Percentiles rank a stretch among this genome's conserved stretches.
These are phyloP conservation scores for Seira sanloemensis DNA, from an alignment of 2,888 invertebrate species.

Conservation along the genomic window DNA sequence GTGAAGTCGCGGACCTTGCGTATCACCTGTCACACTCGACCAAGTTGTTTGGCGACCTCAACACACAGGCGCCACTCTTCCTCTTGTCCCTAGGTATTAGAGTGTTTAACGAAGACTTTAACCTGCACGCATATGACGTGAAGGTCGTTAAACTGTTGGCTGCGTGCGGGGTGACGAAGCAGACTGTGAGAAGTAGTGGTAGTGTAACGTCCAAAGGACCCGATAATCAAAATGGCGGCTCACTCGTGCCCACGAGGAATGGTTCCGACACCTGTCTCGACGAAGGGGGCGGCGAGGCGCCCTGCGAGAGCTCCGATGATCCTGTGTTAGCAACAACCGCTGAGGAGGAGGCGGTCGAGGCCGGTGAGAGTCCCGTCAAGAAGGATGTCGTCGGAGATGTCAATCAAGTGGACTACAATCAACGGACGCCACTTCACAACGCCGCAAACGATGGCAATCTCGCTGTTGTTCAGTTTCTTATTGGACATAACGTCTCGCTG, in stretches of 20 bases:
- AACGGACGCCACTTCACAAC: constrained; percentile 85
- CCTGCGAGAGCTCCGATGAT: constrained; percentile 74
- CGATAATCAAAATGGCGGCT: constrained; percentile 21
- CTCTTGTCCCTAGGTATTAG: constrained; percentile 70
- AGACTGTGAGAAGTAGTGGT: constrained; percentile 49
- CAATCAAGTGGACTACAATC: constrained; percentile 79
- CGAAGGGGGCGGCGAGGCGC: constrained; percentile 76
- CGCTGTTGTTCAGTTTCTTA: constrained; percentile 81
- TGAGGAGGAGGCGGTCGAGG: constrained; percentile 75
- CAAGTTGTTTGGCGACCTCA: constrained; percentile 67
- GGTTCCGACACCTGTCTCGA: constrained; percentile 75
- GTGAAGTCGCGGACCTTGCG: constrained; percentile 77
- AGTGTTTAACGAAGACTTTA: constrained; percentile 58
- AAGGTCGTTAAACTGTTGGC: constrained; percentile 71
- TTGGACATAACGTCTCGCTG: constrained; percentile 76
- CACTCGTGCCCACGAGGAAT: constrained; percentile 43
- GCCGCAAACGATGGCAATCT: constrained; percentile 86
- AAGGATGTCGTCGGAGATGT: constrained; percentile 77
- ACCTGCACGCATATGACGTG: constrained; percentile 64
- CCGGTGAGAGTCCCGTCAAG: constrained; percentile 75
- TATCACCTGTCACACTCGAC: constrained; percentile 74
- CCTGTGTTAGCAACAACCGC: constrained; percentile 73
- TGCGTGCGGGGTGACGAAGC: constrained; percentile 68
- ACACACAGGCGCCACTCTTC: constrained; percentile 67
- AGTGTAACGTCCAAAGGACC: constrained; percentile 35